These are phyloP conservation scores for Eidolon dupreanum DNA, from an alignment of 2,797 vertebrate species.

Conservation along the genomic window DNA sequence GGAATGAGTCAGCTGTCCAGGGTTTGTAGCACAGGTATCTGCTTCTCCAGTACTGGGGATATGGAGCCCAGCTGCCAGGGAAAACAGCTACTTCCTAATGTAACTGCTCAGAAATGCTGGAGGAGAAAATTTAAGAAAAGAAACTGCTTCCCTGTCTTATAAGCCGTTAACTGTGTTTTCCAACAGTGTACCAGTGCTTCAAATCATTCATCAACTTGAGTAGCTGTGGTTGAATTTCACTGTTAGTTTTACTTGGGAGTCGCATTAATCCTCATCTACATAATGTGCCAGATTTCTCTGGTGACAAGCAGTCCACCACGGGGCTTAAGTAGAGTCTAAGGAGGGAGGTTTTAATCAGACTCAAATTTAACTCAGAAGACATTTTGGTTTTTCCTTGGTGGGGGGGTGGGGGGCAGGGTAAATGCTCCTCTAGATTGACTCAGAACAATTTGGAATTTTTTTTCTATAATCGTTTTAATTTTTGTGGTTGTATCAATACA, in stretches of 20 bases:
- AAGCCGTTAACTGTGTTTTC: constrained; percentile 61
- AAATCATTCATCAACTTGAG: constrained; percentile 72
- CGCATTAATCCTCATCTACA: constrained; percentile 66
- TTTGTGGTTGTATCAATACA: background rate
- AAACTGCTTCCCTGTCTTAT: constrained; percentile 76
- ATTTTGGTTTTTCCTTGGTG: background rate
- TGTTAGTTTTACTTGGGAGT: constrained; percentile 76
- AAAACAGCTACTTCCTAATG: constrained; percentile 66
- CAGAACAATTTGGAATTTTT: background rate
- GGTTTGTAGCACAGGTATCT: constrained; percentile 18
- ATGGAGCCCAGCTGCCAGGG: constrained; percentile 60
- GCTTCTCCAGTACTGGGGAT: constrained; percentile 32
- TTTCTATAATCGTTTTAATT: background rate
- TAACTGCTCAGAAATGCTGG: constrained; percentile 70
- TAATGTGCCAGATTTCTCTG: constrained; percentile 61
- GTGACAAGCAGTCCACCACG: constrained; percentile 55
- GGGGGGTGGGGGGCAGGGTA: background rate
- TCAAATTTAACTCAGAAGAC: background rate
- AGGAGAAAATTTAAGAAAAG: constrained; percentile 75
- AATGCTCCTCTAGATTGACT: background rate
- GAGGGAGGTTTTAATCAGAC: background rate
- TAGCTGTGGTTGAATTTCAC: constrained; percentile 60
- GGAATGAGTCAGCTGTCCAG: background rate
- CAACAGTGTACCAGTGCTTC: background rate
- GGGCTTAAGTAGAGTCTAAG: background rate